phyloP scores from a whole-genome alignment of 2,797 vertebrate genomes.

The Sebastiscus albofasciatus region DNA sequence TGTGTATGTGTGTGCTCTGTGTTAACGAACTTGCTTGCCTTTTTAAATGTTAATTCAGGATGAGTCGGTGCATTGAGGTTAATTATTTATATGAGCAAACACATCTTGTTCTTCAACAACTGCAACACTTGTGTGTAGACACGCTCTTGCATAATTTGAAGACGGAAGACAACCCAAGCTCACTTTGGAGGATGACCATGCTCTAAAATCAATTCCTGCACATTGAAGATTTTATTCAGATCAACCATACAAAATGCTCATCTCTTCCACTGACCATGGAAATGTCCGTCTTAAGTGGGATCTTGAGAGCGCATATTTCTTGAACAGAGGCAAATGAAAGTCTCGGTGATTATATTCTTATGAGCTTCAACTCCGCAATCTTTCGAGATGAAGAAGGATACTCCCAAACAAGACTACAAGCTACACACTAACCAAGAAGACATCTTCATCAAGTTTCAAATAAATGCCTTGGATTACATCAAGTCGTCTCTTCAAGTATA shows the following conservation, averaged over 20 bases:
- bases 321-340: conserved; percentile 25
- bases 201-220: background rate
- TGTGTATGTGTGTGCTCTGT: conserved; percentile 44
- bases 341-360: conserved; percentile 16
- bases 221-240: conserved; percentile 31
- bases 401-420: conserved; percentile 18
- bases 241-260: conserved; percentile 6
- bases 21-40: conserved; percentile 66
- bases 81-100: conserved; percentile 14
- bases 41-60: conserved; percentile 55
- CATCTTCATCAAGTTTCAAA: conserved; percentile 14
- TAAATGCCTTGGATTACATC: background rate
- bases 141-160: conserved; percentile 37
- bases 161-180: conserved; percentile 26
- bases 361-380: conserved; percentile 1
- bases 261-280: conserved; percentile 30
- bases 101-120: background rate
- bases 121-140: background rate
- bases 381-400: conserved; percentile 18
- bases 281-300: background rate
- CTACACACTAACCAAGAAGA: conserved; percentile 18
- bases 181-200: conserved; percentile 16
- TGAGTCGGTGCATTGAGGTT: conserved; percentile 60
- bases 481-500: conserved; percentile 12
- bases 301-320: conserved; percentile 5